These are phyloP conservation scores for Silurus asotus DNA, from an alignment of 2,113 vertebrate species.

Conservation along the genomic window DNA sequence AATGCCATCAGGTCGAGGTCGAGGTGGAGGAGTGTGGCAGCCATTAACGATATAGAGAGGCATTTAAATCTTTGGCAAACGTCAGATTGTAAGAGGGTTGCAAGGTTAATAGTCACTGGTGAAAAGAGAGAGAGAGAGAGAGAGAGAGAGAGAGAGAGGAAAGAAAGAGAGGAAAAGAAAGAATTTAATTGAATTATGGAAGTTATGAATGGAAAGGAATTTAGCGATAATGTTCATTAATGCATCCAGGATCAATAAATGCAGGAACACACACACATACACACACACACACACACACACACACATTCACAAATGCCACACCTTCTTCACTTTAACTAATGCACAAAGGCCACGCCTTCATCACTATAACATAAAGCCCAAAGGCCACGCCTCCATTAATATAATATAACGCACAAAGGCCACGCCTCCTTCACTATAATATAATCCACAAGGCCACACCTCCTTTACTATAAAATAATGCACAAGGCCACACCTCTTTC, in stretches of 20 bases:
- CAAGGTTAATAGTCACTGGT: conserved; percentile 6
- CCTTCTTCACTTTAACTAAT: no score
- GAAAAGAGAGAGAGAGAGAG: neutral
- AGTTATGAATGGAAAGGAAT: conserved; percentile 16
- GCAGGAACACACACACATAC: neutral
- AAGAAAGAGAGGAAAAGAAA: no score
- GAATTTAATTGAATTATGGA: neutral
- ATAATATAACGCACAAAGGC: no score
- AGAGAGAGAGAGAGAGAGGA: no score
- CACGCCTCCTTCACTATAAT: no score
- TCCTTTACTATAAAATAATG: no score
- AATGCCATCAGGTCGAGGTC: conserved; percentile 38
- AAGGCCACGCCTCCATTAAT: no score
- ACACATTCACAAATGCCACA: neutral
- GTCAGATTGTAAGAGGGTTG: conserved; percentile 7
- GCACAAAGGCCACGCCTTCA: no score
- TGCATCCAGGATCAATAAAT: neutral
- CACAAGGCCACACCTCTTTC: no score
- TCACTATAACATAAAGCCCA: no score
- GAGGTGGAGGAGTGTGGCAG: neutral
- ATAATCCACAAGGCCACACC: no score
- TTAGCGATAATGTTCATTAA: neutral
- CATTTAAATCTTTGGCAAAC: conserved; percentile 19
- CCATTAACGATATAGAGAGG: neutral
- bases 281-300: neutral